Evolutionary conservation across 92 coral and sea anemone species (phyloP).

Genomic region (Palythoa caribaeorum): DNA sequence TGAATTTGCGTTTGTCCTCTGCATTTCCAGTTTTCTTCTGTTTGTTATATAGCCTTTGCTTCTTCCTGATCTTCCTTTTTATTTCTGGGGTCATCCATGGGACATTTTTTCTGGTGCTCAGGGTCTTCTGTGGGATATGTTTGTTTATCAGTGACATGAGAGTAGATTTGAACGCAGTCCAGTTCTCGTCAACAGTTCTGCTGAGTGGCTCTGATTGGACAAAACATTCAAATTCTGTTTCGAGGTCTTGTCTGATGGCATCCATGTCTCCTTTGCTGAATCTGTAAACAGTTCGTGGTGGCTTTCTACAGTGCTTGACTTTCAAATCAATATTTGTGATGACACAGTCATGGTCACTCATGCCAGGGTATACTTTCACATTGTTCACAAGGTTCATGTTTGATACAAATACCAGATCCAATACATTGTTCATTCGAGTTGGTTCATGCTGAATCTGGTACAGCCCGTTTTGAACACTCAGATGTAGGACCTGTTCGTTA

Average conservation of each 20-base stretch:
- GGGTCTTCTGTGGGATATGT: neutral
- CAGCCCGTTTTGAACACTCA: neutral
- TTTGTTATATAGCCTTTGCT: constrained; percentile 49
- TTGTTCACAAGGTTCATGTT: neutral
- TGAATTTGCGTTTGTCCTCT: constrained; percentile 63
- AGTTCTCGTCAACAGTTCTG: no score
- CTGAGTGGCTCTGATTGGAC: no score
- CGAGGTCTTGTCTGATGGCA: no score
- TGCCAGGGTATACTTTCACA: neutral
- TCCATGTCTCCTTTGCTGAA: no score
- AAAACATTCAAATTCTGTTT: no score
- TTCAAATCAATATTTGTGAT: neutral
- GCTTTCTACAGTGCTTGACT: neutral
- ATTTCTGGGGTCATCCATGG: constrained; percentile 15
- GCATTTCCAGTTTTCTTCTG: constrained; percentile 46
- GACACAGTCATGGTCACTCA: neutral
- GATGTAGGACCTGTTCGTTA: neutral
- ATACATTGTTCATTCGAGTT: neutral
- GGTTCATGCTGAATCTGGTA: constrained; percentile 3
- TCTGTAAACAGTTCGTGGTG: no score
- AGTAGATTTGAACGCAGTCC: no score
- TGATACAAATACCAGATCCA: neutral
- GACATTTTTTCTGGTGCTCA: constrained; percentile 20
- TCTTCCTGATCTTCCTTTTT: constrained; percentile 39
- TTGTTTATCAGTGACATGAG: neutral